Percentiles rank a stretch among this genome's conserved stretches.
Conservation (phyloP, 2,797 vertebrate species). For the Percopsis omiscomaycus region DNA sequence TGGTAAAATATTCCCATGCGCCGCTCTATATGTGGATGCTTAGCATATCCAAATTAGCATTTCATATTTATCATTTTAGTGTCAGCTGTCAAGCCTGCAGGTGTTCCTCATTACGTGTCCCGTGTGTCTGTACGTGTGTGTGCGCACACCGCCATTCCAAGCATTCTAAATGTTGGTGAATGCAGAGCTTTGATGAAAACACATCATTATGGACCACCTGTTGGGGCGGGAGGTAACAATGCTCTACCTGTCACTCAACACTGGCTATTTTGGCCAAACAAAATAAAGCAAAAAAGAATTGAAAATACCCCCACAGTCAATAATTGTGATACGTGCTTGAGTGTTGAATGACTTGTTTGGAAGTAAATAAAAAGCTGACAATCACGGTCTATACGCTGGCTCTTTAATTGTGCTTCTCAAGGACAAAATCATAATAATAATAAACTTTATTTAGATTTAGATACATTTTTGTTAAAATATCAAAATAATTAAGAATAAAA, state of each 20-base stretch:
- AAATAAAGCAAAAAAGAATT: conserved; percentile 46
- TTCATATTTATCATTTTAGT: conserved; percentile 68
- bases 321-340: conserved; percentile 41
- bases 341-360: conserved; percentile 19
- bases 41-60: conserved; percentile 60
- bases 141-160: neutral
- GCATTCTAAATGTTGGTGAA: conserved; percentile 7
- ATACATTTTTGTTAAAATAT: too few species aligned
- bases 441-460: too few species aligned
- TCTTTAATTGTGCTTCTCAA: conserved; percentile 42
- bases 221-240: conserved; percentile 36
- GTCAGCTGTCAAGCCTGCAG: conserved; percentile 68
- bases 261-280: conserved; percentile 22
- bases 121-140: conserved; percentile 18
- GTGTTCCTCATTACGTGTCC: conserved; percentile 59
- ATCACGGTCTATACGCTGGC: conserved; percentile 22
- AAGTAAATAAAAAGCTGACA: conserved; percentile 20
- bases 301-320: conserved; percentile 52
- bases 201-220: conserved; percentile 63
- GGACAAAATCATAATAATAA: conserved; percentile 37
- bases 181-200: conserved; percentile 31
- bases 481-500: too few species aligned
- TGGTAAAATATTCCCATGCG: conserved; percentile 47
- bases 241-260: conserved; percentile 59
- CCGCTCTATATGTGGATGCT: conserved; percentile 52